These are phyloP conservation scores for Ictalurus furcatus DNA, from an alignment of 2,113 vertebrate species.

Conservation along the genomic window DNA sequence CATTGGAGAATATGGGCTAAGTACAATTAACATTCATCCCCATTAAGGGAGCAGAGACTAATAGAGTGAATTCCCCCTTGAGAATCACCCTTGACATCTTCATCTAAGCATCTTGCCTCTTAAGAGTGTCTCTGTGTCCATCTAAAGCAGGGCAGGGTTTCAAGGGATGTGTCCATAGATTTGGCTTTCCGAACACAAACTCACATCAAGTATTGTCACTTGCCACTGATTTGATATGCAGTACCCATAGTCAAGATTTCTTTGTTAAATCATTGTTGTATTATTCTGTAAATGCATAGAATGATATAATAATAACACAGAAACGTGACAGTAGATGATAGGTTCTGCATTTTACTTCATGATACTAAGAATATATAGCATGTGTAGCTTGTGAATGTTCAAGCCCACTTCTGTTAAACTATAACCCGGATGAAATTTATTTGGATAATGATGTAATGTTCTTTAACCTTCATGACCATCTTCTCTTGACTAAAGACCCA, in stretches of 20 bases:
- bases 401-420: slow-evolving; percentile 23
- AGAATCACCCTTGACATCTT: slow-evolving; percentile 56
- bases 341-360: slow-evolving; percentile 1
- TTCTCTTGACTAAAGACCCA: slow-evolving; percentile 25
- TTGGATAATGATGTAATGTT: slow-evolving; percentile 35
- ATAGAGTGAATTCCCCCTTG: slow-evolving; percentile 49
- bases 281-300: slow-evolving; percentile 39
- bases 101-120: slow-evolving; percentile 21
- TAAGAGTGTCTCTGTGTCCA: slow-evolving; percentile 30
- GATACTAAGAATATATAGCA: slow-evolving; percentile 11
- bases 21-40: slow-evolving; percentile 71
- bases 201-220: slow-evolving; percentile 23
- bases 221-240: slow-evolving; percentile 9
- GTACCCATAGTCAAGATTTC: not conserved
- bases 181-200: slow-evolving; percentile 16
- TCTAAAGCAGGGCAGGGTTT: slow-evolving; percentile 18
- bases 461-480: slow-evolving; percentile 27
- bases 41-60: slow-evolving; percentile 52
- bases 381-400: slow-evolving; percentile 25
- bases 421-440: slow-evolving; percentile 35
- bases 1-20: slow-evolving; percentile 73
- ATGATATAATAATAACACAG: slow-evolving; percentile 33
- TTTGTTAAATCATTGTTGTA: not conserved
- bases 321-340: slow-evolving; percentile 22
- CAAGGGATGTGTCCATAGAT: slow-evolving; percentile 19